Conservation (phyloP, 1,140 invertebrate genomes). For the Hirudo medicinalis region DNA sequence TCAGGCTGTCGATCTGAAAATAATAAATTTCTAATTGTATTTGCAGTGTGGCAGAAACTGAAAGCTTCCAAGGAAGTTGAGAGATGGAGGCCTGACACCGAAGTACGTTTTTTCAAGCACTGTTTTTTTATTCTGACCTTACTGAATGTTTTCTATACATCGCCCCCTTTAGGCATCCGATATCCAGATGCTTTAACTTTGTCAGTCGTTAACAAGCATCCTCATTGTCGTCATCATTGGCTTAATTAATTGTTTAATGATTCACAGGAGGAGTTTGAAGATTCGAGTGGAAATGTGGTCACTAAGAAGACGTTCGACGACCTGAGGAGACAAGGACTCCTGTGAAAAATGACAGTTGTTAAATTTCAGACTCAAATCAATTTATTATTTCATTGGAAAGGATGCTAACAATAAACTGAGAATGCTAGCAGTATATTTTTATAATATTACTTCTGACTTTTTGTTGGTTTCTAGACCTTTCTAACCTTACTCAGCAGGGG, state of each 20-base stretch:
- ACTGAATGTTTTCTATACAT: neutral
- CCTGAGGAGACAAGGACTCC: conserved; percentile 88
- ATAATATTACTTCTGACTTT: too few species aligned
- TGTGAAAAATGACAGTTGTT: conserved; percentile 44
- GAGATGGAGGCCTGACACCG: conserved; percentile 79
- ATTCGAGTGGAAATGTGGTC: conserved; percentile 94
- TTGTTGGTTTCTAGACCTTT: too few species aligned
- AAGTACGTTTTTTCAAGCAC: conserved; percentile 33
- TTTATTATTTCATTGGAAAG: too few species aligned
- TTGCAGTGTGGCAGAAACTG: conserved; percentile 79
- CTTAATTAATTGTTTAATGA: neutral
- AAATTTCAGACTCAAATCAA: too few species aligned
- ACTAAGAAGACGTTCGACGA: conserved; percentile 97
- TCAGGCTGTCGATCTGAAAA: too few species aligned
- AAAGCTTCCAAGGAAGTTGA: conserved; percentile 87
- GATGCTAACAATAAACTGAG: too few species aligned
- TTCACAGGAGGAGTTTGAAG: conserved; percentile 90
- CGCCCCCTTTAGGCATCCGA: too few species aligned
- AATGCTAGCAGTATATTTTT: too few species aligned
- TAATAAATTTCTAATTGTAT: neutral
- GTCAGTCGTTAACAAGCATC: neutral
- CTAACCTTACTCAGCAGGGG: too few species aligned
- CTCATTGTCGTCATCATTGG: neutral
- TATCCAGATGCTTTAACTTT: too few species aligned
- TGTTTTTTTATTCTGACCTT: neutral